Conservation (phyloP, 2,797 vertebrate genomes). For the Todus mexicanus region DNA sequence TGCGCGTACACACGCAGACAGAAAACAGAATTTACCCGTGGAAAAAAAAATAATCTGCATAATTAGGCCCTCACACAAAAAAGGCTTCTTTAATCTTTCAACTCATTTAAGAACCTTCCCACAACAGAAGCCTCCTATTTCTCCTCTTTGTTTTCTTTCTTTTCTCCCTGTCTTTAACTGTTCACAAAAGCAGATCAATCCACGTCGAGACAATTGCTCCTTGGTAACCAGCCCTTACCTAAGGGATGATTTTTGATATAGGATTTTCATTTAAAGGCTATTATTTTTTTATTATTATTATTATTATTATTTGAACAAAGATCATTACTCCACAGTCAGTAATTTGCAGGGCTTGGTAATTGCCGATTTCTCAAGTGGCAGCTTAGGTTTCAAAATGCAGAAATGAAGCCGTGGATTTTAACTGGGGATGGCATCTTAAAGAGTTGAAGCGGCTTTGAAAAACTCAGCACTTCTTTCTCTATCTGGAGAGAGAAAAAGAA, state of each 20-base stretch:
- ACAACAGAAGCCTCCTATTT: neutral
- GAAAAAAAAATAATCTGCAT: neutral
- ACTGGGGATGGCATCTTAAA: neutral
- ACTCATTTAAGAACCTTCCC: neutral
- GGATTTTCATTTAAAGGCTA: neutral
- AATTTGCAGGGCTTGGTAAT: neutral
- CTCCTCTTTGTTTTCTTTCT: neutral
- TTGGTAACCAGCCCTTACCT: neutral
- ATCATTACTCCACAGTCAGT: neutral
- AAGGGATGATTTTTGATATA: neutral
- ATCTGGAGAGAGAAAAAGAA: no score
- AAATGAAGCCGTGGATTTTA: neutral
- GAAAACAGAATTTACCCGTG: neutral
- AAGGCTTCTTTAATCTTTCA: neutral
- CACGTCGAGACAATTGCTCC: rapidly evolving
- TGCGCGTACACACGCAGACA: neutral
- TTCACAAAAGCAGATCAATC: neutral
- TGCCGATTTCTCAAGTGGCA: neutral
- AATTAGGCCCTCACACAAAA: neutral
- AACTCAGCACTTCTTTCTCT: neutral
- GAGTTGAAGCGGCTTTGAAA: neutral
- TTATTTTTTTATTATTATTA: neutral
- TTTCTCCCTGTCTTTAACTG: neutral
- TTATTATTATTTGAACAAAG: neutral
- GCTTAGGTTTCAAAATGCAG: slow-evolving; percentile 3